Evolutionary conservation across 2,797 vertebrate species (phyloP).

Genomic region (Loris lydekkerianus): DNA sequence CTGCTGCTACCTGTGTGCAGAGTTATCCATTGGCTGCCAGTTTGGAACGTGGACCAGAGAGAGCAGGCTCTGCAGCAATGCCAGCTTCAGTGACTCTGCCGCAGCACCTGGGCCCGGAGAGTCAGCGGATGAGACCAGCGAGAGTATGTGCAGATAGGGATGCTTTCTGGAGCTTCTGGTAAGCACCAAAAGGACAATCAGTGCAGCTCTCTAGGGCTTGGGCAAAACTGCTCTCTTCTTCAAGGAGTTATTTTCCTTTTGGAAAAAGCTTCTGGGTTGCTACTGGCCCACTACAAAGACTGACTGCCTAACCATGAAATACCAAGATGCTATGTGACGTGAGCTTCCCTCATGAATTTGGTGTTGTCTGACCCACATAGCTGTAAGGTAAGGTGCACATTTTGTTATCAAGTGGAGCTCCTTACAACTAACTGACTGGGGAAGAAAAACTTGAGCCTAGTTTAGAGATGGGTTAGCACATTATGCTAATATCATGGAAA

Average conservation of each 20-base stretch:
- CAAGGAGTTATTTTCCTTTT: neutral
- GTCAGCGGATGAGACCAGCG: neutral
- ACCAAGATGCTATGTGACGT: neutral
- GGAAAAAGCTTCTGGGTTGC: constrained; percentile 20
- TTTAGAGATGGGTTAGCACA: neutral
- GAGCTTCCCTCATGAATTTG: neutral
- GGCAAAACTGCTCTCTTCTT: neutral
- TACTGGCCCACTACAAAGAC: neutral
- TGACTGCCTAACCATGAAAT: neutral
- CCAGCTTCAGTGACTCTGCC: neutral
- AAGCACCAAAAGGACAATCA: neutral
- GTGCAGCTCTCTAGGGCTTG: neutral
- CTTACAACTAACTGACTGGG: neutral
- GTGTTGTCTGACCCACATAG: neutral
- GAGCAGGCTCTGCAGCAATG: neutral
- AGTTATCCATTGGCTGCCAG: neutral
- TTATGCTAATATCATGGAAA: neutral
- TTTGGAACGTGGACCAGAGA: neutral
- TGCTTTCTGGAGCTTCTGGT: neutral
- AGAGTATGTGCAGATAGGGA: neutral
- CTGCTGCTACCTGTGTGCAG: neutral
- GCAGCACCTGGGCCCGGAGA: neutral
- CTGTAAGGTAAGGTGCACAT: neutral
- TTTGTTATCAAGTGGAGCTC: neutral
- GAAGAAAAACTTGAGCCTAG: neutral